Base-by-base conservation (phyloP, 1,140 invertebrate species). In the Ceratina japonica region DNA sequence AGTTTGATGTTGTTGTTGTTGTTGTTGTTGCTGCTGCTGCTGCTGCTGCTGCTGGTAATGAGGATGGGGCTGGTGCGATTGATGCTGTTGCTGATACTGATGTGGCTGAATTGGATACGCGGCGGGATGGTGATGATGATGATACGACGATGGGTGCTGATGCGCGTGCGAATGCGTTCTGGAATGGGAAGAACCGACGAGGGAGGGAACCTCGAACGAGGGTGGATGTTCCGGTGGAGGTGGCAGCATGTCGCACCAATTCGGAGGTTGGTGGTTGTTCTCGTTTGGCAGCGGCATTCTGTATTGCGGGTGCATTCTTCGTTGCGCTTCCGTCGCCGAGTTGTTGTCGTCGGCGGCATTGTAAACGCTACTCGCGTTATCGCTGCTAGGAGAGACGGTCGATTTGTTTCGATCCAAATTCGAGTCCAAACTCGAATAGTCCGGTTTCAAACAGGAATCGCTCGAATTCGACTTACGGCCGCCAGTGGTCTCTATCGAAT, bases 161-260 rank as follows among this genome's bases (percentile, higher is more conserved):
- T 64, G 37, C 10, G 56, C 58, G 15, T 82, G 80, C 27, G 54
- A 58, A 51, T 84, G 82, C 15, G 70, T 51, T 62, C 73, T 75
- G 16, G 83, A 15, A 61, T 37, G 74, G 61, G 20, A 64, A 12
- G 84, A 82, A 56, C 61, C 54, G 22, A n/a, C n/a, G n/a, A n/a
- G n/a, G n/a, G n/a, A 76, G 24, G 10, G 59, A 70, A 58, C 70
- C 78, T 87, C 13, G 83, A 84, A 10, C 12, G 96, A 95, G 4
- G 96, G 96, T 15, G 96, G 96, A 90, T 97, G 95, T 82, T 96
- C 95, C 0, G 96, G 96, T 1, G 96, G 96, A 61, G 96, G 96
- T 12, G 96, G 96, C 37, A 97, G 91, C 86, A 96, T 94, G 85
- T 97, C 96, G 20, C 94, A 95, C 95, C 95, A 96, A 89, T 96